A percentile compares a stretch with the other conserved stretches of the same genome.
Conservation (phyloP, 2,113 vertebrate genomes). For the Cinclus mexicanus region DNA sequence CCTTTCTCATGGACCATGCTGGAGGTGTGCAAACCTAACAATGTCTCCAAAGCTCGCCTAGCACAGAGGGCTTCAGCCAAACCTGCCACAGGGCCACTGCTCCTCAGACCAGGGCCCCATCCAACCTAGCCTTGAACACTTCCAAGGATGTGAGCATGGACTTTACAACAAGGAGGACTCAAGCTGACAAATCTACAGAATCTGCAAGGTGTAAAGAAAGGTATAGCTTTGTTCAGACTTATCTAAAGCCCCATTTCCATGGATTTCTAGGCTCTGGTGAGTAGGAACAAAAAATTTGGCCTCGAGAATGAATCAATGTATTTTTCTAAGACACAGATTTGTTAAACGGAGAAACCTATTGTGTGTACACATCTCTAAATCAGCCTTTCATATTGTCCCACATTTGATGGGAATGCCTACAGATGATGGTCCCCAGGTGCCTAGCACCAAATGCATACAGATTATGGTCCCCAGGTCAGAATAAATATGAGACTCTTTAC, state of each 20-base stretch:
- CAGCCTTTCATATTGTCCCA: neutral
- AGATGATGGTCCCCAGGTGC: neutral
- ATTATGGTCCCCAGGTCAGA: neutral
- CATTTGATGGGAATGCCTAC: neutral
- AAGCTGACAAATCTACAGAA: neutral
- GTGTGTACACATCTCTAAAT: neutral
- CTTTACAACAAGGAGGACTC: neutral
- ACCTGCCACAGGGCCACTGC: neutral
- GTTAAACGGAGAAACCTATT: neutral
- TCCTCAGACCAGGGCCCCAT: neutral
- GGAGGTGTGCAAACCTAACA: neutral
- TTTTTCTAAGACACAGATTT: neutral
- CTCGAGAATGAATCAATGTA: neutral
- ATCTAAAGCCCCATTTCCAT: neutral
- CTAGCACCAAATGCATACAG: neutral
- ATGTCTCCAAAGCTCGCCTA: neutral
- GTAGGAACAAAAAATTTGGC: neutral
- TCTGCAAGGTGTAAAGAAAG: neutral
- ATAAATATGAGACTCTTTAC: neutral
- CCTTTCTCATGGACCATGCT: neutral
- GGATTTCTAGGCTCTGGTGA: neutral
- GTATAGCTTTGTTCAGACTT: neutral
- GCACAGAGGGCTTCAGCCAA: neutral
- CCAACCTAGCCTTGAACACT: neutral
- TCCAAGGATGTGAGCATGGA: neutral